These are phyloP conservation scores for Scartelaos histophorus DNA, from an alignment of 2,113 vertebrate species.

Conservation along the genomic window DNA sequence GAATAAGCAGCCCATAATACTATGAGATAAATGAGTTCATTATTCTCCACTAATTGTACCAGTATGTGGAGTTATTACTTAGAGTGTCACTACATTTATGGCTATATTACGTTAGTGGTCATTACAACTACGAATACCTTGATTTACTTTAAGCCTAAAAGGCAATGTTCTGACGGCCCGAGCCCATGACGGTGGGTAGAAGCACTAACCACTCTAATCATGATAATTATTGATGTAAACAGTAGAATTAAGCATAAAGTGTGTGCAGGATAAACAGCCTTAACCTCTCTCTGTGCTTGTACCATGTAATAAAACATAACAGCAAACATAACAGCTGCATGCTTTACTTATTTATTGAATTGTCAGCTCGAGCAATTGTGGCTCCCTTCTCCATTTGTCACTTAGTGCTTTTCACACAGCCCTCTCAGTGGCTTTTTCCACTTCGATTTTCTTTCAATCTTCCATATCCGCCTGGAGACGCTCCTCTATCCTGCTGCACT, in stretches of 20 bases:
- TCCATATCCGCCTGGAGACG: not conserved
- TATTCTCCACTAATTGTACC: too few species aligned
- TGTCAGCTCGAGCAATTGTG: constrained; percentile 15
- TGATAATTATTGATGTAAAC: not conserved
- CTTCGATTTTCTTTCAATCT: constrained; percentile 8
- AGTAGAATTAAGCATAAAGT: too few species aligned
- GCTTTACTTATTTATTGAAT: constrained; percentile 1
- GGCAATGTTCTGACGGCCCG: too few species aligned
- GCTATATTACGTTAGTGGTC: too few species aligned
- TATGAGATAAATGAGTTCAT: too few species aligned
- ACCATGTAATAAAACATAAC: not conserved
- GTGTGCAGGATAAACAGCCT: not conserved
- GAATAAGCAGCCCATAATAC: too few species aligned
- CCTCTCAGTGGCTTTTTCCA: not conserved
- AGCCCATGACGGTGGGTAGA: too few species aligned
- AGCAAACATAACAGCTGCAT: not conserved
- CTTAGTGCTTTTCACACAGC: constrained; percentile 10
- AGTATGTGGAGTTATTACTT: too few species aligned
- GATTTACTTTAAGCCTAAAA: too few species aligned
- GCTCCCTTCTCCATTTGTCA: constrained; percentile 22
- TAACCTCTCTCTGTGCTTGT: not conserved
- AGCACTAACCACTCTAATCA: too few species aligned
- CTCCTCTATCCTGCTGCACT: not conserved
- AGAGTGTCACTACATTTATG: too few species aligned
- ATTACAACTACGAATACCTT: too few species aligned